A percentile compares a stretch with the other conserved stretches of the same genome.
Evolutionary conservation across 2,888 invertebrate species (phyloP).

Genomic region (Agriopis leucophaearia): DNA sequence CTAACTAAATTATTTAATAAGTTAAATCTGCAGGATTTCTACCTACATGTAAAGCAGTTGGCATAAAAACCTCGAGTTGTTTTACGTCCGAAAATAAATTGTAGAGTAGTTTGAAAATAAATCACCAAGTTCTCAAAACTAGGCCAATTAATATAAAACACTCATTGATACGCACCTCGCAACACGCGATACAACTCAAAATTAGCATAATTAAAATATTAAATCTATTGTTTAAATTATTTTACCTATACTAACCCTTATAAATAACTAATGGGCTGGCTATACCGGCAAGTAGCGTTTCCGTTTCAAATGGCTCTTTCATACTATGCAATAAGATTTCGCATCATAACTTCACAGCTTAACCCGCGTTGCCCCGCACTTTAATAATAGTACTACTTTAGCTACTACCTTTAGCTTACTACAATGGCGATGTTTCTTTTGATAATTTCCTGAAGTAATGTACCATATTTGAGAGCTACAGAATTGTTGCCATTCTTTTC

Average conservation of each 20-base stretch:
- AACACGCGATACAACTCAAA: slow-evolving; percentile 41
- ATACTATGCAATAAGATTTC: background rate
- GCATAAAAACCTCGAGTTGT: background rate
- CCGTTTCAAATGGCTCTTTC: slow-evolving; percentile 47
- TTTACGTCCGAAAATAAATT: slow-evolving; percentile 1
- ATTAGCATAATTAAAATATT: slow-evolving; percentile 41
- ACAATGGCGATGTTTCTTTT: too few relatives aligned
- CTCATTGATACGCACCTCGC: slow-evolving; percentile 40
- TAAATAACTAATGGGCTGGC: slow-evolving; percentile 71
- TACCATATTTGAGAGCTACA: too few relatives aligned
- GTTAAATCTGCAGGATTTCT: background rate
- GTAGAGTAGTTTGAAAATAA: slow-evolving; percentile 21
- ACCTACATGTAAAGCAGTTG: background rate
- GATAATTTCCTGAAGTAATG: too few relatives aligned
- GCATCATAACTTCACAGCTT: background rate
- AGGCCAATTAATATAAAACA: slow-evolving; percentile 41
- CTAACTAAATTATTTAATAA: too few relatives aligned
- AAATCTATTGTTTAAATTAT: slow-evolving; percentile 50
- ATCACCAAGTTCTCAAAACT: slow-evolving; percentile 43
- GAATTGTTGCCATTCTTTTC: too few relatives aligned
- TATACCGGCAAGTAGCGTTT: slow-evolving; percentile 75
- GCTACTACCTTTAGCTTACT: too few relatives aligned
- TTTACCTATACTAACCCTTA: slow-evolving; percentile 54
- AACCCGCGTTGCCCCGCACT: background rate
- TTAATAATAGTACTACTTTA: too few relatives aligned